Conservation (phyloP, 2,888 invertebrate species). For the Choristoneura rosaceana region DNA sequence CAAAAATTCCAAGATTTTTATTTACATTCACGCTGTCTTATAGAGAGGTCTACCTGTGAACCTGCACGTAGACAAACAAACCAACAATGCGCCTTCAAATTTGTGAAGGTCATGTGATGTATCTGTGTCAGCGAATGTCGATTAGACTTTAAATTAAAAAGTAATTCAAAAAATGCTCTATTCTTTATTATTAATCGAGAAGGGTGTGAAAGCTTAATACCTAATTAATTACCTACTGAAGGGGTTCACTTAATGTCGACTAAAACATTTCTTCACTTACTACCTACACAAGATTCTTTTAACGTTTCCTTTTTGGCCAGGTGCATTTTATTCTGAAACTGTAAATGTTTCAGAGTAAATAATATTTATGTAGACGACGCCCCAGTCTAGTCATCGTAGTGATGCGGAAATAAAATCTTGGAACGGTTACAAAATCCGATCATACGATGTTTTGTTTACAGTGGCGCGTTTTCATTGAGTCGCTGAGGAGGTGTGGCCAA, state of each 20-base stretch:
- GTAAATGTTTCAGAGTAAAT: background rate
- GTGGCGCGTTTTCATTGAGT: constrained; percentile 55
- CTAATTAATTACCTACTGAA: too few relatives aligned
- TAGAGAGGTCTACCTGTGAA: background rate
- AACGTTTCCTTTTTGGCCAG: too few relatives aligned
- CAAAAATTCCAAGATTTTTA: background rate
- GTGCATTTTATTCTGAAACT: too few relatives aligned
- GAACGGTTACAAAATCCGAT: constrained; percentile 62
- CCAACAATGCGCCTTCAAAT: background rate
- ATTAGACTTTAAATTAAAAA: too few relatives aligned
- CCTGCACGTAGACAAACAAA: background rate
- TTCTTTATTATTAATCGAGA: too few relatives aligned
- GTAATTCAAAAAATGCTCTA: too few relatives aligned
- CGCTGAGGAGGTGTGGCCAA: constrained; percentile 65
- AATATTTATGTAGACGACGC: constrained; percentile 9
- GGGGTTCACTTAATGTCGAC: too few relatives aligned
- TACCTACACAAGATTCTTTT: too few relatives aligned
- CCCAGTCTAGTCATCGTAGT: constrained; percentile 23
- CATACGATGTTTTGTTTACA: constrained; percentile 73
- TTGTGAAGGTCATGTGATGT: background rate
- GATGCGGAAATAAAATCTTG: constrained; percentile 50
- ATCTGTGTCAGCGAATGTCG: background rate
- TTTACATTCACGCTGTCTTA: too few relatives aligned
- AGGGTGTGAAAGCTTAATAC: too few relatives aligned
- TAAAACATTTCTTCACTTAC: too few relatives aligned